Conservation (phyloP, 1,140 invertebrate species). For the Chlorops oryzae region DNA sequence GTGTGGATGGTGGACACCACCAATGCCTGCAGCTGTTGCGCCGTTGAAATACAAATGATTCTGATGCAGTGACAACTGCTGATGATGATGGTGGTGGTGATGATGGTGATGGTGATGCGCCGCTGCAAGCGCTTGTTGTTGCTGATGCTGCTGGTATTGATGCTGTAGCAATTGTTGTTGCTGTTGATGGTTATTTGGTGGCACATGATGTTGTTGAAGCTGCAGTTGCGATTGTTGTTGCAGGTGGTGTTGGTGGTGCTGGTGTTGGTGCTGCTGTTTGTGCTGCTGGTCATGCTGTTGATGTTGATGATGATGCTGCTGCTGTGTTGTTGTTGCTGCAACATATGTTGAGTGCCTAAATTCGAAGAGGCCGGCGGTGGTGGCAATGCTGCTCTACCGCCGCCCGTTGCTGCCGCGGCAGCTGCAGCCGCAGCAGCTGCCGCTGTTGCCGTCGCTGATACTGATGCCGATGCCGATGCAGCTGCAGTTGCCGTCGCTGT, state of each 20-base stretch:
- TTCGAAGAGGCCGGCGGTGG: constrained; percentile 3
- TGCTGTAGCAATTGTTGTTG: constrained; percentile 23
- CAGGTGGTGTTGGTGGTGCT: constrained; percentile 13
- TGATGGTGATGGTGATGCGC: constrained; percentile 32
- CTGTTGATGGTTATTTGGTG: constrained; percentile 22
- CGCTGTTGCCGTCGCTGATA: constrained; percentile 25
- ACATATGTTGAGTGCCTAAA: constrained; percentile 7
- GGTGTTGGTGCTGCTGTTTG: constrained; percentile 17
- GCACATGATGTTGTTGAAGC: constrained; percentile 16
- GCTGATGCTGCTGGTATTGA: constrained; percentile 15
- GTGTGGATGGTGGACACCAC: constrained; percentile 17
- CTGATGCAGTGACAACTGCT: constrained; percentile 44
- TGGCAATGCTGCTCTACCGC: constrained; percentile 6
- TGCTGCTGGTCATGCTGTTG: constrained; percentile 15
- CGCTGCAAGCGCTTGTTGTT: constrained; percentile 13
- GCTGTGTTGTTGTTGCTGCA: constrained; percentile 14
- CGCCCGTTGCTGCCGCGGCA: constrained; percentile 15
- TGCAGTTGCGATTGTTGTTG: constrained; percentile 3
- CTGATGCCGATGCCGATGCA: constrained; percentile 24
- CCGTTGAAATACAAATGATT: constrained; percentile 45
- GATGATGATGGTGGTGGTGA: constrained; percentile 42
- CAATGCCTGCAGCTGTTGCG: constrained; percentile 19
- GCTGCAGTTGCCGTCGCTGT: constrained; percentile 24
- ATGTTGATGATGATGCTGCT: constrained; percentile 16
- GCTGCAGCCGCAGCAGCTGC: constrained; percentile 8